These are phyloP conservation scores for Corynorhinus townsendii DNA, from an alignment of 2,113 vertebrate species.

Conservation along the genomic window DNA sequence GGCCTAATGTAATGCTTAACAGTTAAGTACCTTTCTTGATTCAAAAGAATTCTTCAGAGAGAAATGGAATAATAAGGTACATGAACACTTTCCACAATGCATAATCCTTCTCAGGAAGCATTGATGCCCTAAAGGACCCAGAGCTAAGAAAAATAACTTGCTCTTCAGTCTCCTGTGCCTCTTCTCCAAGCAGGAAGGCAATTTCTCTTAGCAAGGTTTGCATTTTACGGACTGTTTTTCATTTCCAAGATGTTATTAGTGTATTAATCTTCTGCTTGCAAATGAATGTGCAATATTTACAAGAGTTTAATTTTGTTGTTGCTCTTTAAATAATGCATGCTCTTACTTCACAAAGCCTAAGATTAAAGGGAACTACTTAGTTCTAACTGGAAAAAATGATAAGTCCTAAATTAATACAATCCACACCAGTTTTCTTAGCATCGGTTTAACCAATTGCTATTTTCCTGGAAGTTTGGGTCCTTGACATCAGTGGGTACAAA, in stretches of 20 bases:
- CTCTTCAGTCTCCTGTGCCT: slow-evolving; percentile 46
- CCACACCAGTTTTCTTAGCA: neutral
- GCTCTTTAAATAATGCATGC: slow-evolving; percentile 62
- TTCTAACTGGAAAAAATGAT: neutral
- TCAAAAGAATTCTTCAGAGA: slow-evolving; percentile 56
- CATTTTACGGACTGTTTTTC: slow-evolving; percentile 46
- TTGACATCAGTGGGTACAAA: neutral
- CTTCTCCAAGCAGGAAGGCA: slow-evolving; percentile 45
- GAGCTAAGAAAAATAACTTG: slow-evolving; percentile 61
- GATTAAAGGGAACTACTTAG: neutral
- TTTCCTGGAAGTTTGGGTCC: neutral
- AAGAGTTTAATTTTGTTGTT: slow-evolving; percentile 62
- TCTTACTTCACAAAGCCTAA: slow-evolving; percentile 38
- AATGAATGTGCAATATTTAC: slow-evolving; percentile 57
- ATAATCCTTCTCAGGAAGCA: slow-evolving; percentile 51
- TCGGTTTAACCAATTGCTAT: slow-evolving; percentile 3
- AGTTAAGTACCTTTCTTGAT: slow-evolving; percentile 60
- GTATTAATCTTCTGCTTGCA: slow-evolving; percentile 59
- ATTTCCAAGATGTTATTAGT: slow-evolving; percentile 53
- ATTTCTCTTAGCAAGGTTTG: slow-evolving; percentile 49
- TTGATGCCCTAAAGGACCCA: slow-evolving; percentile 32
- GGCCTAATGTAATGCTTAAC: slow-evolving; percentile 59
- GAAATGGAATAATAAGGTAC: slow-evolving; percentile 61
- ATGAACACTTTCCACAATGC: slow-evolving; percentile 52
- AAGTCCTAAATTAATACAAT: neutral